Evolutionary conservation across 2,113 vertebrate species (phyloP).

Genomic region (Gavialis gangeticus): DNA sequence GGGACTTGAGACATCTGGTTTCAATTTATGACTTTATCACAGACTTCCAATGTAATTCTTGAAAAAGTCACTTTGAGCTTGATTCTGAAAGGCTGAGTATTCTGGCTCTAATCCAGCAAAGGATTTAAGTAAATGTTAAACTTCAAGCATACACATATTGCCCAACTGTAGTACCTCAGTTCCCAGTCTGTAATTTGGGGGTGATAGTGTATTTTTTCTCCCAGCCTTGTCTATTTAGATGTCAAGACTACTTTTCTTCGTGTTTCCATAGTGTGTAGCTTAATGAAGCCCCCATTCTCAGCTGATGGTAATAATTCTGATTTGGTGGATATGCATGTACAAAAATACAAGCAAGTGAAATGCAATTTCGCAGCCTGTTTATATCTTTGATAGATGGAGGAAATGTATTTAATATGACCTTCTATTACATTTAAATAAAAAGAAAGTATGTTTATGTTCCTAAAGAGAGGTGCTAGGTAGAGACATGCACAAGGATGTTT

Average conservation of each 20-base stretch:
- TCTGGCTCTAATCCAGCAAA: neutral
- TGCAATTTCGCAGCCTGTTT: neutral
- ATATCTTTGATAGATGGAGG: neutral
- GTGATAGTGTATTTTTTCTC: neutral
- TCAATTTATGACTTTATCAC: too few species aligned
- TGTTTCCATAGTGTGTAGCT: neutral
- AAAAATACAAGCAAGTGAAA: neutral
- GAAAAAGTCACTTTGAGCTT: neutral
- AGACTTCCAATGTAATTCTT: too few species aligned
- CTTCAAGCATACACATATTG: neutral
- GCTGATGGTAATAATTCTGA: neutral
- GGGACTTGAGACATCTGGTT: neutral
- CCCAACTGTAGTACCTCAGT: neutral
- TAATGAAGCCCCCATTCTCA: neutral
- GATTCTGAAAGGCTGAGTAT: neutral
- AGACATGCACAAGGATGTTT: neutral
- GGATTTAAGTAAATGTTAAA: neutral
- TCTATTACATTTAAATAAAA: neutral
- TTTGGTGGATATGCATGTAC: neutral
- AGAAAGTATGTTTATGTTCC: neutral
- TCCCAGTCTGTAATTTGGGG: neutral
- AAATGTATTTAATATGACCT: slow-evolving; percentile 6
- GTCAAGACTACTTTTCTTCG: neutral
- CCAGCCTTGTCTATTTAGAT: neutral
- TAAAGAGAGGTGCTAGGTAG: neutral